Base-by-base conservation (phyloP, 2,113 vertebrate species). In the Cromileptes altivelis region DNA sequence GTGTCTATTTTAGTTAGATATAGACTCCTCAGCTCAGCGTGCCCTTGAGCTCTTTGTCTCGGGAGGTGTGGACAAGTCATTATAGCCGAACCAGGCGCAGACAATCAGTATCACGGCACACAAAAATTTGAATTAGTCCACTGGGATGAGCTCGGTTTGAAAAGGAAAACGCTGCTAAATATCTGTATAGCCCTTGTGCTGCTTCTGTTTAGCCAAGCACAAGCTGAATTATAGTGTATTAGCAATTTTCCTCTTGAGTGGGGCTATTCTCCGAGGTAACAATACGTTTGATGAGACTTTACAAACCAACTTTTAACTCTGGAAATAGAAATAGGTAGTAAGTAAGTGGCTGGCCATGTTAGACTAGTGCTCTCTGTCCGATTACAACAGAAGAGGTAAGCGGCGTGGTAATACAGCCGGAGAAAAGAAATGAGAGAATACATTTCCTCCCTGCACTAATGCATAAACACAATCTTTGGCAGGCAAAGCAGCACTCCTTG, bases 401-500 rank as follows among this genome's bases (percentile, higher is more conserved):
- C 70, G 64, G 45, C 13, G 8, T 30, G 40, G 5, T 70, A 60
- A 71, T 55, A 61, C 4, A 49, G 12, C 25, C 18, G 11, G 17
- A 47, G 52, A 58, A 76, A 40, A 37, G 37, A 52, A 75, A 78
- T 18, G 30, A 25, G 45, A 57, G 19, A 55, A 37, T 30, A 23
- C 23, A 70, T 77, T 73, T 88, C 27, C 52, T 77, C 33, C 47
- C 53, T 72, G 15, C 23, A n/a, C 60, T 70, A 64, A 72, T 64
- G 55, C 71, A 63, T 37, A 64, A 79, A 63, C 23, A 64, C 74
- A 83, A 64, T 85, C 63, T 86, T 84, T 85, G 82, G 75, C 85
- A 85, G 75, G 65, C 58, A 50, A 52, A 56, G 23, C 64, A 70
- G 84, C 60, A 50, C 65, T 85, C 56, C 75, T 83, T 76, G 74